Conservation (phyloP, 1,140 invertebrate species). For the Drosophila subobscura region DNA sequence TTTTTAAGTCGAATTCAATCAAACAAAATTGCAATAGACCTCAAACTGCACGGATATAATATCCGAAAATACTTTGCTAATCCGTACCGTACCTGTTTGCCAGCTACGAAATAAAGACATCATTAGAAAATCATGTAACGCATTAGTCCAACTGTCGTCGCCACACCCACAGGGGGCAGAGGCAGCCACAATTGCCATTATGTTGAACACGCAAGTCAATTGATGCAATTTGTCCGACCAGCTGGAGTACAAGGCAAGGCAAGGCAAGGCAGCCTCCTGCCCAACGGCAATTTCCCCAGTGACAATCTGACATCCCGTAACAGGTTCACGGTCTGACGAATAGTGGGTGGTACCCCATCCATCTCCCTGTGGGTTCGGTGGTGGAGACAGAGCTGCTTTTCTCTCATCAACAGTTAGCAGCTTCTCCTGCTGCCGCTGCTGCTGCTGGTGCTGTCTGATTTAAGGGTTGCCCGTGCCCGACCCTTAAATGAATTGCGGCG, state of each 20-base stretch:
- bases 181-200: slow-evolving; percentile 70
- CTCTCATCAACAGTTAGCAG: slow-evolving; percentile 77
- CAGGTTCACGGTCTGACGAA: slow-evolving; percentile 75
- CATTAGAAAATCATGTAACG: slow-evolving; percentile 79
- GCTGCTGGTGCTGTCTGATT: slow-evolving; percentile 35
- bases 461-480: slow-evolving; percentile 71
- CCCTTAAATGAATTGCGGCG: slow-evolving; percentile 81
- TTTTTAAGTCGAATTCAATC: not conserved
- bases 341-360: slow-evolving; percentile 44
- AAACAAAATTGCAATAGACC: not conserved
- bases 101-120: slow-evolving; percentile 62
- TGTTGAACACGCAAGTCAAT: slow-evolving; percentile 82
- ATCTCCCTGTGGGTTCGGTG: slow-evolving; percentile 8
- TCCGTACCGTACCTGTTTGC: slow-evolving; percentile 33
- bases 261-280: slow-evolving; percentile 13
- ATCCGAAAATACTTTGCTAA: not conserved
- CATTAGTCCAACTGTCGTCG: slow-evolving; percentile 73
- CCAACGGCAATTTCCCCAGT: slow-evolving; percentile 74
- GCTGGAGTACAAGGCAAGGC: slow-evolving; percentile 39
- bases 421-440: slow-evolving; percentile 46
- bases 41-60: not conserved
- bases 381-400: slow-evolving; percentile 24
- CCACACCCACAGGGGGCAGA: slow-evolving; percentile 45
- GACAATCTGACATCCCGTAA: slow-evolving; percentile 79
- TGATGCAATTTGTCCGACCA: slow-evolving; percentile 79